Percentiles rank a stretch among this genome's conserved stretches.
Evolutionary conservation across 2,888 invertebrate species (phyloP).

Genomic region (Euplagia quadripunctaria): DNA sequence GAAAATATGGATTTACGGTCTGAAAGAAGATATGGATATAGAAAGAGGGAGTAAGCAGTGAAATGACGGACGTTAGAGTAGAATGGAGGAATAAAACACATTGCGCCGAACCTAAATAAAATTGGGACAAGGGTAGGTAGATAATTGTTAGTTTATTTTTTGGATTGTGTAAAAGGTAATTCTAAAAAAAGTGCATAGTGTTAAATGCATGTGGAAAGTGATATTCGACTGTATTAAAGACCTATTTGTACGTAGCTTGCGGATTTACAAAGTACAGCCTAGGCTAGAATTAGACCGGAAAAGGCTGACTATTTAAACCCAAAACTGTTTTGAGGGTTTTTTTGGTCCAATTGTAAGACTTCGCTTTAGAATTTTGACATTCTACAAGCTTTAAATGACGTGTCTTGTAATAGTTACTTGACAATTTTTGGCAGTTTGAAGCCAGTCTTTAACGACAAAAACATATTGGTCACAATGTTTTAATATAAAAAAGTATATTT

Average conservation of each 20-base stretch:
- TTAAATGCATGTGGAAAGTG: not conserved
- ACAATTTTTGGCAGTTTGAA: constrained; percentile 31
- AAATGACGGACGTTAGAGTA: too few species aligned
- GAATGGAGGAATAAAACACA: too few species aligned
- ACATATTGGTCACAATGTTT: not conserved
- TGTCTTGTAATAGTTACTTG: constrained; percentile 31
- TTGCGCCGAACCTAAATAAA: too few species aligned
- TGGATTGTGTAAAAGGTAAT: not conserved
- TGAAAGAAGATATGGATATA: too few species aligned
- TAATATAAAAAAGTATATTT: not conserved
- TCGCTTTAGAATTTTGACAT: constrained; percentile 13
- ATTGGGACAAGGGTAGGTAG: too few species aligned
- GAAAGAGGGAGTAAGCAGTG: too few species aligned
- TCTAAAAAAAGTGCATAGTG: not conserved
- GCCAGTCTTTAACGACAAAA: constrained; percentile 17
- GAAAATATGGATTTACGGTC: too few species aligned
- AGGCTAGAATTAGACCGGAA: constrained; percentile 5
- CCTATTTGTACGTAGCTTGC: not conserved
- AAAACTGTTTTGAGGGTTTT: constrained; percentile 14
- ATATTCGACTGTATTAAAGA: constrained; percentile 2
- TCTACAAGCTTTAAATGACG: constrained; percentile 19
- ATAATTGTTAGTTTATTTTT: not conserved
- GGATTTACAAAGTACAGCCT: constrained; percentile 2
- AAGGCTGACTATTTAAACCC: constrained; percentile 19
- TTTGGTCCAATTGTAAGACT: constrained; percentile 14